Conservation (phyloP, 2,888 invertebrate genomes). For the Lycocerus yunnanus region DNA sequence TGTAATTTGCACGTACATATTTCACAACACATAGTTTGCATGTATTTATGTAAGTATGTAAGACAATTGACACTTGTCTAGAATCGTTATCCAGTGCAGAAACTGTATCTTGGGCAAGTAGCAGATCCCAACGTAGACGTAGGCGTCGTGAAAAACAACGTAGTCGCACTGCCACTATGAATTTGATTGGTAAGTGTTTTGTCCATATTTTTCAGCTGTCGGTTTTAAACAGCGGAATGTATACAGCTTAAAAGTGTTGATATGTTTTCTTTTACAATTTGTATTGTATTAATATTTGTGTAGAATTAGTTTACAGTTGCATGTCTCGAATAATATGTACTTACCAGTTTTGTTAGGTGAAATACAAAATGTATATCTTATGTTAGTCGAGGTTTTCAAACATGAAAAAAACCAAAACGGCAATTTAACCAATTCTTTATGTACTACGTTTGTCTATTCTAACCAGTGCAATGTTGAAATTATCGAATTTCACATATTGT, state of each 20-base stretch:
- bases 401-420: background rate
- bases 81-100: conserved; percentile 67
- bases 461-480: background rate
- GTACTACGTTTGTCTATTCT: background rate
- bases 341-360: background rate
- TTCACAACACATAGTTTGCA: background rate
- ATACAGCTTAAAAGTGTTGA: conserved; percentile 5
- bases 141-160: conserved; percentile 45
- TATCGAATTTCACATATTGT: background rate
- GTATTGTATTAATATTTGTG: background rate
- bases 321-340: background rate
- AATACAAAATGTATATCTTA: background rate
- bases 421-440: background rate
- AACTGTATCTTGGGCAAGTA: conserved; percentile 61
- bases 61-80: conserved; percentile 47
- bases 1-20: background rate
- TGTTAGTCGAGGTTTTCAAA: background rate
- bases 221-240: conserved; percentile 27
- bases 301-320: background rate
- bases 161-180: conserved; percentile 52
- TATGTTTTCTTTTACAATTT: background rate
- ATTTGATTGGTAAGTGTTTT: conserved; percentile 47
- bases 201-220: conserved; percentile 40
- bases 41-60: conserved; percentile 14
- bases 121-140: conserved; percentile 52